Evolutionary conservation across 64 coral and sea anemone species (phyloP).

Genomic region (Montipora capricornis): DNA sequence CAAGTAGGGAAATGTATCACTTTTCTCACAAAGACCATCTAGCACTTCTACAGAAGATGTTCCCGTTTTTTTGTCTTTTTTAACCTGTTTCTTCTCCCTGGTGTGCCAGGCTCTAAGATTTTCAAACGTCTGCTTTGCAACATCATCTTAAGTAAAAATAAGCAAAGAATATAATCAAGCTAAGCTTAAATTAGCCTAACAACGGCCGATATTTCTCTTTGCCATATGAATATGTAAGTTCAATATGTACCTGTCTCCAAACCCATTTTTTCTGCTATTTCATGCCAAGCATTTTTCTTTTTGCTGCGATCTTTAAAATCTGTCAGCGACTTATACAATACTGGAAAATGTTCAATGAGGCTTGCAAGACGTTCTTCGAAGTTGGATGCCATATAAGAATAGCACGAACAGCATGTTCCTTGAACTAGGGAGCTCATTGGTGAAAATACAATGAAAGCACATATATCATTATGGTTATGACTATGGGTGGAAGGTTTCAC

Average conservation of each 20-base stretch:
- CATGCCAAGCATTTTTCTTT: background rate
- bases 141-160: slow-evolving; percentile 3
- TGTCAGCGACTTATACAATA: slow-evolving; percentile 9
- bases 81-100: slow-evolving; percentile 15
- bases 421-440: too few relatives aligned
- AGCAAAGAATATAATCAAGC: background rate
- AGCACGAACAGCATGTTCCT: too few relatives aligned
- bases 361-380: background rate
- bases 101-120: slow-evolving; percentile 25
- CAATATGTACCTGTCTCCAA: slow-evolving; percentile 1
- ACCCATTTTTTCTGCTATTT: background rate
- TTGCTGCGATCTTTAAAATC: slow-evolving; percentile 9
- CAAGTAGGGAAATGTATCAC: too few relatives aligned
- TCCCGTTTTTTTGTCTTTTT: background rate
- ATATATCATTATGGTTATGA: too few relatives aligned
- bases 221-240: background rate
- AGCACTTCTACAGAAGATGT: slow-evolving; percentile 1
- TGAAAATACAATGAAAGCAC: too few relatives aligned
- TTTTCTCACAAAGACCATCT: too few relatives aligned
- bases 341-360: background rate
- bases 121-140: slow-evolving; percentile 16
- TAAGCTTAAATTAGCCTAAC: background rate
- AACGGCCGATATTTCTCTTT: background rate
- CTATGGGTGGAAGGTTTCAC: too few relatives aligned
- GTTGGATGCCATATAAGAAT: background rate